These are phyloP conservation scores for Phataginus tetradactyla DNA, from an alignment of 2,797 vertebrate species.

Conservation along the genomic window DNA sequence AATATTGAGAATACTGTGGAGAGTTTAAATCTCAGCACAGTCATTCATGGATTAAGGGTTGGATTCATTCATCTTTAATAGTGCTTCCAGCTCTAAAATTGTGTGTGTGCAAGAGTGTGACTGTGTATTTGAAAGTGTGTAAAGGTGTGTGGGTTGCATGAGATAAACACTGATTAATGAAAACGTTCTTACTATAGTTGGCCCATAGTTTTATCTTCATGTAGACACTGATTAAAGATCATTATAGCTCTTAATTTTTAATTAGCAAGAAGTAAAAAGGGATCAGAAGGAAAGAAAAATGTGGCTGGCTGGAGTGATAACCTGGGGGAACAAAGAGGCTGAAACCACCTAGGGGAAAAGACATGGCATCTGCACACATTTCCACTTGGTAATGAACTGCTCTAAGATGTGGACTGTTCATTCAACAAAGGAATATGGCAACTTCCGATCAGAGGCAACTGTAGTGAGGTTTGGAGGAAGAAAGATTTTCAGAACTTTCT, in stretches of 20 bases:
- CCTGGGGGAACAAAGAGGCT: neutral
- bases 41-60: neutral
- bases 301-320: neutral
- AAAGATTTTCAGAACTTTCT: neutral
- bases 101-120: neutral
- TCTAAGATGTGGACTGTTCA: neutral
- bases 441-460: neutral
- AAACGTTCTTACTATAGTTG: neutral
- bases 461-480: neutral
- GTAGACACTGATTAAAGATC: neutral
- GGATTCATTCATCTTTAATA: neutral
- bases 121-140: neutral
- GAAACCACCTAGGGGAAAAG: neutral
- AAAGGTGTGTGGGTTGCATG: neutral
- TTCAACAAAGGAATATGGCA: neutral
- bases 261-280: neutral
- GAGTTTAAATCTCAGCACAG: conserved; percentile 22
- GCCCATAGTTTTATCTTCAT: neutral
- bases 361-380: neutral
- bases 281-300: neutral
- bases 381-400: neutral
- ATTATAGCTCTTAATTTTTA: neutral
- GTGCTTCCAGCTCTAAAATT: neutral
- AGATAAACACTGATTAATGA: neutral
- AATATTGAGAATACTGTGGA: conserved; percentile 19